Percentiles rank a stretch among this genome's conserved stretches.
phyloP scores from a whole-genome alignment of 2,888 invertebrate genomes.

The Zhuqinia jingwanae region DNA sequence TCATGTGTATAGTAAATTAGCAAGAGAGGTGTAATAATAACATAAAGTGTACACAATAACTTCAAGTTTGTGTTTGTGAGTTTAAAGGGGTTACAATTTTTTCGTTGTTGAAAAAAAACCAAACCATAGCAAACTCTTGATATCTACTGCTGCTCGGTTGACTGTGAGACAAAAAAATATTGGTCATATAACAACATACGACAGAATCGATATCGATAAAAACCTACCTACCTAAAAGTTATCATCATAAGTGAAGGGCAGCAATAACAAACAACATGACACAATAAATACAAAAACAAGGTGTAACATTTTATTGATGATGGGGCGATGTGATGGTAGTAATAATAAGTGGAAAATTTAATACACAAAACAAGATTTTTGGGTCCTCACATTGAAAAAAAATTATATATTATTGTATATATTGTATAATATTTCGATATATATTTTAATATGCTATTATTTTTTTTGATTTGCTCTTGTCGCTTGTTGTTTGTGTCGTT shows the following conservation, averaged over 20 bases:
- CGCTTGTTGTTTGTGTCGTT: conserved; percentile 15
- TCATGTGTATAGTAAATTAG: background rate
- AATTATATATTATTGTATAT: background rate
- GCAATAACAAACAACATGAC: conserved; percentile 8
- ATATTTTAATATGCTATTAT: background rate
- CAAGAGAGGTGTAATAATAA: too few relatives aligned
- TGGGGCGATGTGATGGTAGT: background rate
- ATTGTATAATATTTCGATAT: background rate
- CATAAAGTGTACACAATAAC: background rate
- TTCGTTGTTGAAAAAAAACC: too few relatives aligned
- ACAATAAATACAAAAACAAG: background rate
- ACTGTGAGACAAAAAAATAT: too few relatives aligned
- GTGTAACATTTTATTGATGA: background rate
- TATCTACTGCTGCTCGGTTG: too few relatives aligned
- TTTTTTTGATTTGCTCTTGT: conserved; percentile 9
- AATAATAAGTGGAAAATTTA: background rate
- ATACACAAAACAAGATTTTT: conserved; percentile 20
- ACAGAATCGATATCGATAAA: too few relatives aligned
- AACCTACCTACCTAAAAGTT: background rate
- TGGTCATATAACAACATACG: too few relatives aligned
- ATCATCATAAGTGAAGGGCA: background rate
- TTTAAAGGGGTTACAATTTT: too few relatives aligned
- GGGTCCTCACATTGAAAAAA: background rate
- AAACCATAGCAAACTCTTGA: too few relatives aligned
- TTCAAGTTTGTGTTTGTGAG: too few relatives aligned